phyloP scores from a whole-genome alignment of 2,888 invertebrate species.

The Hartigia nigra region DNA sequence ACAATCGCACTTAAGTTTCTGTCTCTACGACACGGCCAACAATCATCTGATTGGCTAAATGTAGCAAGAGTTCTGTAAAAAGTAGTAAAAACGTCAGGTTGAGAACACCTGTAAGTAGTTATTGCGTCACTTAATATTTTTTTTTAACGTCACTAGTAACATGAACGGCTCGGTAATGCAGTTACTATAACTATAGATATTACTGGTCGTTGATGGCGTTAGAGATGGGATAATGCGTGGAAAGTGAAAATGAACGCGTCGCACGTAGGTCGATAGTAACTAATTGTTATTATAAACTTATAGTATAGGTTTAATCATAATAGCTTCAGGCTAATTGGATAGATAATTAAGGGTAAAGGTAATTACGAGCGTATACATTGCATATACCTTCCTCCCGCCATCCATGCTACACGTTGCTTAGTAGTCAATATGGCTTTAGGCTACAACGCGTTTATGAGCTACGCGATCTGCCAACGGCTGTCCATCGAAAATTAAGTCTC shows the following conservation, averaged over 20 bases:
- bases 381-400: conserved; percentile 38
- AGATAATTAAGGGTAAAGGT: conserved; percentile 66
- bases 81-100: background rate
- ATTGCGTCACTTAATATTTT: background rate
- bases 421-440: conserved; percentile 62
- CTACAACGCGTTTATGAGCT: conserved; percentile 55
- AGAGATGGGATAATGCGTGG: conserved; percentile 38
- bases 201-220: background rate
- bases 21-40: background rate
- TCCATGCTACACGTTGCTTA: conserved; percentile 52
- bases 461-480: conserved; percentile 51
- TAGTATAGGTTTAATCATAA: conserved; percentile 65
- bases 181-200: background rate
- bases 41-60: background rate
- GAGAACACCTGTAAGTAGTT: background rate
- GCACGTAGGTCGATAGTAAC: conserved; percentile 59
- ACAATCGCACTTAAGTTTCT: conserved; percentile 25
- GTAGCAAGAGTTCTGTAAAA: background rate
- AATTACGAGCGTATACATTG: conserved; percentile 60
- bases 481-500: conserved; percentile 44
- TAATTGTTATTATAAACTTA: conserved; percentile 67
- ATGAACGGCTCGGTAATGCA: background rate
- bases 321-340: conserved; percentile 65
- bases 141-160: background rate
- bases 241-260: conserved; percentile 55